Conservation (phyloP, 1,140 invertebrate species). For the Sminthurides bifidus region DNA sequence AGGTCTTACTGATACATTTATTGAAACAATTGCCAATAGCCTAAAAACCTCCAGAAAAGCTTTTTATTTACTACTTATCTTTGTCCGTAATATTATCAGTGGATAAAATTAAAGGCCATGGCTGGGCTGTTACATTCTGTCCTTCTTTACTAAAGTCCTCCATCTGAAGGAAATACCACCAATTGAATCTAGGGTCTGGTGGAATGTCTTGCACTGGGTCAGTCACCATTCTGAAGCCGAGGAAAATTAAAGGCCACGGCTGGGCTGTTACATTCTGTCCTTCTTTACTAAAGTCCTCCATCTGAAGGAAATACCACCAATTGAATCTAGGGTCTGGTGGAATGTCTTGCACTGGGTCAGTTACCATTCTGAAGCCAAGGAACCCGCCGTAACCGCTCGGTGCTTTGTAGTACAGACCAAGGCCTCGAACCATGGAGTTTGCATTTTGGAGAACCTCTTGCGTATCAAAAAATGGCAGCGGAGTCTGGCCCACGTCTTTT, state of each 20-base stretch:
- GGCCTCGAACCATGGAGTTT: slow-evolving; percentile 3
- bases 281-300: too few relatives aligned
- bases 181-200: slow-evolving; percentile 6
- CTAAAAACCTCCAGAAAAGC: too few relatives aligned
- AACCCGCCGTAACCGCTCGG: slow-evolving; percentile 9
- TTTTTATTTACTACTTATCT: too few relatives aligned
- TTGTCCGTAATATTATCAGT: too few relatives aligned
- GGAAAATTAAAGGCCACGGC: too few relatives aligned
- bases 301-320: slow-evolving; percentile 4
- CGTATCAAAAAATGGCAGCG: slow-evolving; percentile 17
- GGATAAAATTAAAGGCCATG: too few relatives aligned
- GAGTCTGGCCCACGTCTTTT: slow-evolving; percentile 16
- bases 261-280: too few relatives aligned
- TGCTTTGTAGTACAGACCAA: slow-evolving; percentile 14
- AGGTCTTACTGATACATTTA: too few relatives aligned
- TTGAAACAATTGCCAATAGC: too few relatives aligned
- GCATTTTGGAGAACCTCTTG: slow-evolving; percentile 6
- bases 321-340: slow-evolving; percentile 9
- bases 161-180: slow-evolving; percentile 3
- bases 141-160: too few relatives aligned
- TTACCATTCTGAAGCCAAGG: not conserved
- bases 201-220: not conserved
- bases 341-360: not conserved
- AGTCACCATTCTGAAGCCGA: slow-evolving; percentile 1
- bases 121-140: too few relatives aligned